Evolutionary conservation across 2,113 vertebrate species (phyloP), one percentile per base, ranked within the genome.

Genomic region (Petaurus breviceps): DNA sequence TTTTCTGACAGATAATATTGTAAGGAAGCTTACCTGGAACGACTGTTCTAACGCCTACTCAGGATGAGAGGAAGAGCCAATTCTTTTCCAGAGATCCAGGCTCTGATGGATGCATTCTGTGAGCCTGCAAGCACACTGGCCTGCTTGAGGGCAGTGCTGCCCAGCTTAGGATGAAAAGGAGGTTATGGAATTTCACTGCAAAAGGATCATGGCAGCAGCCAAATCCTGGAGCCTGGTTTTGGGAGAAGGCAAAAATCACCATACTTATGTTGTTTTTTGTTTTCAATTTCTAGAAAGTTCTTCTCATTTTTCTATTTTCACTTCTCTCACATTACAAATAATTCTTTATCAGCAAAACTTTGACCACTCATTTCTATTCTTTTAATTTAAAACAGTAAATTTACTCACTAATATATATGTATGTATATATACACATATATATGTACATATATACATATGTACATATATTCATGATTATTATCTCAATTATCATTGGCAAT

Each of bases 1-100:
- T 96, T 97, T 98, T 97, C 49, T 96, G 94, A 94, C 91, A 96
- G 93, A 97, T 95, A 92, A 94, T 52, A 93, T 89, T 96, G 90
- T 94, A 77, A 97, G 77, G 54, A 96, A 77, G 61, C 51, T 97
- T 94, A 94, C 49, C 90, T 91, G 95, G 94, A 94, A 92, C 92
- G 49, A 97, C 91, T 97, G 96, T 97, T 95, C 90, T 4, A 94
- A 95, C 43, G 3, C 97, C 96, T 94, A 95, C 93, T 94, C 95
- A 95, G 49, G 8, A 26, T 51, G 93, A 90, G 23, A 91, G 91
- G 47, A 95, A 95, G 37, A 97, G n/a, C 92, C 96, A 57, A 55
- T 89, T 96, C 90, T 94, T 96, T 96, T 61, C 92, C 91, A 96
- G 92, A 95, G 96, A 95, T 51, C 61, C 89, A 92, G 52, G 93